Conservation (phyloP, 2,888 invertebrate species). For the Pachydiplax longipennis region DNA sequence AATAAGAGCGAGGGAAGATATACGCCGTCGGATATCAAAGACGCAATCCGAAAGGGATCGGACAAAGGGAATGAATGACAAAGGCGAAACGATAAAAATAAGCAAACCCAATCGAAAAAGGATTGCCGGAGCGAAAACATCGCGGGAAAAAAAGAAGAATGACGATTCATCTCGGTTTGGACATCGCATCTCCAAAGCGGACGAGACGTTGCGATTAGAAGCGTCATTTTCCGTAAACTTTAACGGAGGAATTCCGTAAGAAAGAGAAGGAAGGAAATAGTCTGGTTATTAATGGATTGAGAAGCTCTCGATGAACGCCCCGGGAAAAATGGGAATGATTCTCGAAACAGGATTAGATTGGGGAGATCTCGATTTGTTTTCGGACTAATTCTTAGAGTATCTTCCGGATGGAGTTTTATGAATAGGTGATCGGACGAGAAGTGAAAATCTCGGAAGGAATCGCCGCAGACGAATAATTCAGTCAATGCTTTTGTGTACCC, state of each 20-base stretch:
- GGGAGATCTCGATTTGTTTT: not conserved
- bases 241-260: not conserved
- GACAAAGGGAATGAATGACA: not conserved
- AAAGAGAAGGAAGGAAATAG: not conserved
- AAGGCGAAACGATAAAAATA: not conserved
- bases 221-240: not conserved
- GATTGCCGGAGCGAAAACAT: not conserved
- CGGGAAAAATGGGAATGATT: not conserved
- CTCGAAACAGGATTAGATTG: not conserved
- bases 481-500: too few relatives aligned
- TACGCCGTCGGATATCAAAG: not conserved
- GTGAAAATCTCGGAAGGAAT: not conserved
- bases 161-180: not conserved
- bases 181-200: not conserved
- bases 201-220: not conserved
- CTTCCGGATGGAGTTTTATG: not conserved
- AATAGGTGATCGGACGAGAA: not conserved
- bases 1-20: not conserved
- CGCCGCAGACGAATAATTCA: not conserved
- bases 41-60: not conserved
- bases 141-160: not conserved
- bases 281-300: conserved; percentile 28
- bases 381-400: not conserved
- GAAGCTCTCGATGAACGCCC: not conserved
- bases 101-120: not conserved